Evolutionary conservation across 2,888 invertebrate species (phyloP), one percentile per base, ranked within the genome.

Genomic region (Zootermopsis nevadensis): DNA sequence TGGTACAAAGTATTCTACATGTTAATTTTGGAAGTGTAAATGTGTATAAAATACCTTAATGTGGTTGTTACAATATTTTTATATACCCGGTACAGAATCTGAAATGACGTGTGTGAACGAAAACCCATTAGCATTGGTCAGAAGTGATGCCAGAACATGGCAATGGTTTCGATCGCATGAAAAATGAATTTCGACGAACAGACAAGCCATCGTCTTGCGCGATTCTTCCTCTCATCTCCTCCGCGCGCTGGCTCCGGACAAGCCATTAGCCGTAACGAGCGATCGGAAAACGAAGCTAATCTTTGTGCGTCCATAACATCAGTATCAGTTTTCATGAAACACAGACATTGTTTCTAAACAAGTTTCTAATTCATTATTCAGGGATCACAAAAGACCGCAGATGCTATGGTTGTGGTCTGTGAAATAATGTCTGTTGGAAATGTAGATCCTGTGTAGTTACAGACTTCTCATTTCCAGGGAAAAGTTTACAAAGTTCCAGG

Each of bases 281-380:
- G 38, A 38, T 74, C 69, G 69, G 69, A 69, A 69, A 74, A 74
- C 74, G 74, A 74, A 74, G 74, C 74, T 74, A 74, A 74, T 74
- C 74, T 24, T 38, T 8, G 33, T 74, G 74, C 38, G 35, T 74
- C 74, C 74, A n/a, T 74, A 74, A 74, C n/a, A 74, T 74, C 38
- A 35, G 38, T 74, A 74, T 74, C 74, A 74, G 74, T 42, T 74
- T 74, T 74, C 74, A 74, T 38, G 74, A 74, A 74, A 74, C 74
- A 69, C 22, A 38, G 38, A n/a, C 38, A 74, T 74, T 74, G 74
- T 74, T 74, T 24, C 74, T 27, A 42, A 74, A 74, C 74, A 74
- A 38, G 74, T 38, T 74, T 38, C 38, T 74, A 74, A 74, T 74
- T 42, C 74, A 74, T 74, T 74, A 38, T 38, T 69, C 27, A 31